phyloP scores from a whole-genome alignment of 2,888 invertebrate species.

The Agrochola litura region DNA sequence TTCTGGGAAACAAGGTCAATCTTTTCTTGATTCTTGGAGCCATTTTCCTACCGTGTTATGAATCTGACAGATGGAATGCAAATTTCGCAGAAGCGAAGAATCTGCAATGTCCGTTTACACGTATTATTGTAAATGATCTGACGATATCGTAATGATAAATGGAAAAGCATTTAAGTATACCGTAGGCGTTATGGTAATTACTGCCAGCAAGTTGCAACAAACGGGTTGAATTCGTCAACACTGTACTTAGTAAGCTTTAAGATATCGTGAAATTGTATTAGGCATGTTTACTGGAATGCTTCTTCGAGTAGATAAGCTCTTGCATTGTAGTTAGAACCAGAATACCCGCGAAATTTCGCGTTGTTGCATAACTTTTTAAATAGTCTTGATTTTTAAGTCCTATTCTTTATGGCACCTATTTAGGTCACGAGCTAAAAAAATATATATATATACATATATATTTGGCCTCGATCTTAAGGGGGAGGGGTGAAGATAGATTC shows the following conservation, averaged over 20 bases:
- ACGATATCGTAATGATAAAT: constrained; percentile 43
- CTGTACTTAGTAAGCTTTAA: constrained; percentile 5
- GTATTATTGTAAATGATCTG: constrained; percentile 29
- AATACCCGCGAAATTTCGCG: no score
- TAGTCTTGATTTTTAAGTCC: no score
- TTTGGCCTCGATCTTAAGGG: no score
- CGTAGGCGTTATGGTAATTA: constrained; percentile 54
- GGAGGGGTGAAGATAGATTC: no score
- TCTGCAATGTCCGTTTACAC: constrained; percentile 28
- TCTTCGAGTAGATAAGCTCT: no score
- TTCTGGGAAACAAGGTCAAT: constrained; percentile 6
- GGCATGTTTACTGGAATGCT: background rate
- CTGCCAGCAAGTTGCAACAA: constrained; percentile 34
- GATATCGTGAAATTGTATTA: constrained; percentile 12
- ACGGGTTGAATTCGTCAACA: constrained; percentile 34
- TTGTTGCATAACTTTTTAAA: no score
- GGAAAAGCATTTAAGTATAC: constrained; percentile 34
- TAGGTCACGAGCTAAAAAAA: no score
- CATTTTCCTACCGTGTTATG: constrained; percentile 8
- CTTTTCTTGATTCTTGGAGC: constrained; percentile 15
- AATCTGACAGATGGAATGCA: constrained; percentile 28
- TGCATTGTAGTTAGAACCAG: no score
- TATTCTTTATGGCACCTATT: no score
- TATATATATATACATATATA: no score
- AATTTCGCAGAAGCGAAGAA: constrained; percentile 33